Percentiles rank a stretch among this genome's conserved stretches.
These are phyloP conservation scores for Misgurnus anguillicaudatus DNA, from an alignment of 2,113 vertebrate species.

Conservation along the genomic window DNA sequence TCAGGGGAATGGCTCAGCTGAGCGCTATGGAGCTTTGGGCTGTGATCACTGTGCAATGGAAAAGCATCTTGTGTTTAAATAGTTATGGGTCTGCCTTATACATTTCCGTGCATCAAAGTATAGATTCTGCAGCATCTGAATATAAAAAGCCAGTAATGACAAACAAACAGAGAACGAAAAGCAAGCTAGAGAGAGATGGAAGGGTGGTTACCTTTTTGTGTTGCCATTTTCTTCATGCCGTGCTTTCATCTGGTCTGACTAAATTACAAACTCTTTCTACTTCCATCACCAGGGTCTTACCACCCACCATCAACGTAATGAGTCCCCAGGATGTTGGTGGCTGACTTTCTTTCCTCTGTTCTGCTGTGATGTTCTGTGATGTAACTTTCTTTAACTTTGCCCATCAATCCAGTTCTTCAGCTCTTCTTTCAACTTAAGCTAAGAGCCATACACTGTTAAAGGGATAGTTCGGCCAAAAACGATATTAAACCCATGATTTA, in stretches of 20 bases:
- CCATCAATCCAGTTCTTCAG: neutral
- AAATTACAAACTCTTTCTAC: slow-evolving; percentile 28
- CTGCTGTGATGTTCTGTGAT: neutral
- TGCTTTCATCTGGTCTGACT: slow-evolving; percentile 36
- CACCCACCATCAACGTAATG: slow-evolving; percentile 26
- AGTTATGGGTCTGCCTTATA: neutral
- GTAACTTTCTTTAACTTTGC: neutral
- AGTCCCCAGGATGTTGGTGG: slow-evolving; percentile 17
- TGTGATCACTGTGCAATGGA: slow-evolving; percentile 22
- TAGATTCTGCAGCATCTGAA: slow-evolving; percentile 23
- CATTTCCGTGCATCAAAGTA: slow-evolving; percentile 17
- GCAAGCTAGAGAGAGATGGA: neutral
- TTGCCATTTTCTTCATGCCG: slow-evolving; percentile 39
- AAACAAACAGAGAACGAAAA: slow-evolving; percentile 6
- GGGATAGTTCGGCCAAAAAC: no score
- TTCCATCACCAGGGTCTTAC: slow-evolving; percentile 36
- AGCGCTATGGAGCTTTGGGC: neutral
- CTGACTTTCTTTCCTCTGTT: slow-evolving; percentile 14
- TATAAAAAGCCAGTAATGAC: slow-evolving; percentile 29
- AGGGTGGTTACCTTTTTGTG: slow-evolving; percentile 22
- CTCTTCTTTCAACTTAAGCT: neutral
- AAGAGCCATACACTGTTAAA: neutral
- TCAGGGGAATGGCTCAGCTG: slow-evolving; percentile 9
- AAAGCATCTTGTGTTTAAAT: slow-evolving; percentile 13
- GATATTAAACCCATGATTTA: no score